Evolutionary conservation across 2,888 invertebrate genomes (phyloP), one percentile per base, ranked within the genome.

Genomic region (Busseola fusca): DNA sequence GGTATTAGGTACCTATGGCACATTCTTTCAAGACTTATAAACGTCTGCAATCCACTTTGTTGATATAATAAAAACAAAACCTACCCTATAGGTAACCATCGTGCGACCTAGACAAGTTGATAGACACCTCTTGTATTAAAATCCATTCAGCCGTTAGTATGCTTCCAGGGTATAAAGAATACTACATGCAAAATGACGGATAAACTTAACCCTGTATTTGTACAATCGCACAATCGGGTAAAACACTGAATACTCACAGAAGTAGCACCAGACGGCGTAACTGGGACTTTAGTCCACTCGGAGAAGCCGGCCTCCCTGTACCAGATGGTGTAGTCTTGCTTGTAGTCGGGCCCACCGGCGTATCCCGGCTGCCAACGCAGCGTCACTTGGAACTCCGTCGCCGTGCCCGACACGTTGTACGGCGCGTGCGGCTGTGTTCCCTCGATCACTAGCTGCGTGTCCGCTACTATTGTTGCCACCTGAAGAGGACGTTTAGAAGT

Each of bases 371-470:
- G 96, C 99, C 99, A 99, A 80, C 97, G 97, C 72, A 99, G 96
- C 66, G 98, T 98, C 75, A 99, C 99, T 77, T 98, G 97, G 93
- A 98, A 99, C 94, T 98, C 98, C 0, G 98, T 98, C 58, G 98
- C 98, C 62, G 97, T 97, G 54, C 98, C 99, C 40, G 98, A 98
- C 75, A 99, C 97, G 94, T 99, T 99, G 96, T 98, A 98, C 0
- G 99, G 99, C 58, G 99, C 99, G 95, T 99, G 99, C 25, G 99
- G 99, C 89, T 99, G 98, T 25, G 99, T 99, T 78, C 99, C 99
- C 94, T 98, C 98, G 84, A 98, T 98, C 84, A 98, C 98, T 76
- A 98, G 96, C 91, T 98, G 98, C 64, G 98, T 98, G 83, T 98
- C 97, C 30, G 98, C 97, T 72, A 98, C 98, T 91, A 99, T 97